Conservation (phyloP, 2,888 invertebrate genomes). For the Syrista parreyssii region DNA sequence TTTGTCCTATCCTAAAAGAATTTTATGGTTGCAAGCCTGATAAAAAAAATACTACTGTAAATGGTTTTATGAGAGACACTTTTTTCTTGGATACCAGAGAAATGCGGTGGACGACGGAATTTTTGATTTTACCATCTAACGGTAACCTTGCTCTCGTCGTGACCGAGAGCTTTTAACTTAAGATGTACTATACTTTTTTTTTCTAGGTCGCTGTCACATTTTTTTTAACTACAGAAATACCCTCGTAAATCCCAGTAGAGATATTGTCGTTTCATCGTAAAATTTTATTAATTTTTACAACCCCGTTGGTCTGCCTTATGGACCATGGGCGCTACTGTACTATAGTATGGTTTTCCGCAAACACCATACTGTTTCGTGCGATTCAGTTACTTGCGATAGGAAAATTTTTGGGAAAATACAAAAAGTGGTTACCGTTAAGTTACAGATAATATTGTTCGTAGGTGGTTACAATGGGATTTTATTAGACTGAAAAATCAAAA, state of each 20-base stretch:
- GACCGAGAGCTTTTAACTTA: not conserved
- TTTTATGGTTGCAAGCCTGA: not conserved
- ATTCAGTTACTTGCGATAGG: not conserved
- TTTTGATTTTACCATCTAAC: not conserved
- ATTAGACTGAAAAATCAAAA: not conserved
- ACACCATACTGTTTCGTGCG: not conserved
- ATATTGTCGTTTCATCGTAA: constrained; percentile 22
- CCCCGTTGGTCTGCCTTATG: constrained; percentile 2
- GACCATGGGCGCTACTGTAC: constrained; percentile 26
- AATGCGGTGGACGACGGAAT: not conserved
- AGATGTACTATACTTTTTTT: constrained; percentile 6
- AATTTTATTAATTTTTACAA: constrained; percentile 41
- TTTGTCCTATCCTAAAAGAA: not conserved
- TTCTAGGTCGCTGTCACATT: constrained; percentile 14
- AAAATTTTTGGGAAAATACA: not conserved
- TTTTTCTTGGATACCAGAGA: not conserved
- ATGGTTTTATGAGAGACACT: not conserved
- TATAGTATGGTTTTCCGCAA: not conserved
- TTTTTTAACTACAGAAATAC: not conserved
- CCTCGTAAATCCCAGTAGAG: constrained; percentile 11
- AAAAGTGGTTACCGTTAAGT: not conserved
- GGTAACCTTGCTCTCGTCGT: not conserved
- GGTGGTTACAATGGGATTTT: not conserved
- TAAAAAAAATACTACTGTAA: not conserved
- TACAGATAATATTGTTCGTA: not conserved